These are phyloP conservation scores for Caranx ignobilis DNA, from an alignment of 2,113 vertebrate species.

Conservation along the genomic window DNA sequence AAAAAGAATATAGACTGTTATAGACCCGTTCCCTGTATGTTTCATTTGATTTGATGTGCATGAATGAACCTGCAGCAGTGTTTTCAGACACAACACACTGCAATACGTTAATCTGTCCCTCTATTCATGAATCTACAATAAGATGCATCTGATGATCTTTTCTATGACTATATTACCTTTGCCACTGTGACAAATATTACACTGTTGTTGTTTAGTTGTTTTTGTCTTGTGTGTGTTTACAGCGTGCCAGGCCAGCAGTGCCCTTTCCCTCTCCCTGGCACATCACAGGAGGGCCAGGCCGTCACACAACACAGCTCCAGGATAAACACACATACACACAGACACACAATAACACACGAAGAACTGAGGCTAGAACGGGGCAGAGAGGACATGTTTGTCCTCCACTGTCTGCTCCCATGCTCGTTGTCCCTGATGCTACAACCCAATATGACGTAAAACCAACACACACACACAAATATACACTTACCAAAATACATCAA, in stretches of 20 bases:
- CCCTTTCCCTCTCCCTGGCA: slow-evolving; percentile 35
- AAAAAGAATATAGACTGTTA: not conserved
- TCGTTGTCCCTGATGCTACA: slow-evolving; percentile 16
- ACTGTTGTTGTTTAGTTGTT: not conserved
- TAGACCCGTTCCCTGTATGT: not conserved
- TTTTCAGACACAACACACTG: too few relatives aligned
- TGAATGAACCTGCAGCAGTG: too few relatives aligned
- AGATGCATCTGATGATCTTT: not conserved
- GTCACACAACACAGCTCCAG: slow-evolving; percentile 8
- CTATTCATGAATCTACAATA: not conserved
- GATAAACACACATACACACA: slow-evolving; percentile 13
- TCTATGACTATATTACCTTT: not conserved
- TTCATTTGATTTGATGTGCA: too few relatives aligned
- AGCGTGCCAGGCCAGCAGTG: slow-evolving; percentile 35
- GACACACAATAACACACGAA: not conserved
- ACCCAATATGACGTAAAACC: slow-evolving; percentile 36
- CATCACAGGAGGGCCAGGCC: slow-evolving; percentile 22
- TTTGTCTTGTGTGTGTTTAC: slow-evolving; percentile 11
- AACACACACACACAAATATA: slow-evolving; percentile 9
- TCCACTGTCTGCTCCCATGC: slow-evolving; percentile 42
- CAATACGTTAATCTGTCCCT: too few relatives aligned
- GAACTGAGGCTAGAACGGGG: not conserved
- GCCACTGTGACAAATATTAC: not conserved
- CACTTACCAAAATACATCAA: not conserved
- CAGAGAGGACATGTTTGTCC: slow-evolving; percentile 48